Base-by-base conservation (phyloP, 2,888 invertebrate species). In the Mythimna vitellina region DNA sequence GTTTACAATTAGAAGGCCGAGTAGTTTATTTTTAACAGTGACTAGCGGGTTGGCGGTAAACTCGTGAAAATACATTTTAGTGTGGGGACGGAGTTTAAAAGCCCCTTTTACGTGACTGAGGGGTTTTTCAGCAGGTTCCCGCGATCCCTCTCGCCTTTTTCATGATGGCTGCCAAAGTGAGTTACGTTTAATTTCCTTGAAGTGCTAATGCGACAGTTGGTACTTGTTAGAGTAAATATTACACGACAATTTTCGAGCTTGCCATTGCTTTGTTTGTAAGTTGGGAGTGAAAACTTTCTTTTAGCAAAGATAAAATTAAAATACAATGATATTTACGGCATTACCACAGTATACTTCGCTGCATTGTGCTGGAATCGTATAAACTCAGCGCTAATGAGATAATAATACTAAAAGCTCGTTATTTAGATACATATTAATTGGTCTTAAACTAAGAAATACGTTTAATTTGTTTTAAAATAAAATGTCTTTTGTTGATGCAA, bases 1-100 rank as follows among this genome's bases (percentile, higher is more conserved):
- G 49, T 84, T 82, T 78, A 84, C 73, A 81, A 81, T 82, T 81
- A 84, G 53, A 62, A 65, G 78, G 69, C 58, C 57, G 17, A 64
- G 51, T 82, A 82, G 81, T 84, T 82, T 77, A 70, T 84, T 77
- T 81, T 73, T 70, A 76, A 83, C 76, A 64, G 69, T 58, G 61
- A 70, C 57, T 56, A 29, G 57, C 54, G 35, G 58, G 76, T 65
- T 65, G 75, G 71, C 51, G 64, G 71, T 68, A 53, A n/a, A 29
- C 29, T 70, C 71, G 66, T 67, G 58, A 63, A 69, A 84, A 71
- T 80, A 70, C 66, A 20, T 74, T 81, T 84, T 65, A 70, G 54
- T 57, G 63, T 38, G 10, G 54, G 42, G 17, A 35, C 60, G 32
- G 49, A 65, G 54, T 81, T 81, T 70, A 60, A 58, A 77, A 73